phyloP scores from a whole-genome alignment of 2,113 vertebrate species.

The Stigmatopora argus region DNA sequence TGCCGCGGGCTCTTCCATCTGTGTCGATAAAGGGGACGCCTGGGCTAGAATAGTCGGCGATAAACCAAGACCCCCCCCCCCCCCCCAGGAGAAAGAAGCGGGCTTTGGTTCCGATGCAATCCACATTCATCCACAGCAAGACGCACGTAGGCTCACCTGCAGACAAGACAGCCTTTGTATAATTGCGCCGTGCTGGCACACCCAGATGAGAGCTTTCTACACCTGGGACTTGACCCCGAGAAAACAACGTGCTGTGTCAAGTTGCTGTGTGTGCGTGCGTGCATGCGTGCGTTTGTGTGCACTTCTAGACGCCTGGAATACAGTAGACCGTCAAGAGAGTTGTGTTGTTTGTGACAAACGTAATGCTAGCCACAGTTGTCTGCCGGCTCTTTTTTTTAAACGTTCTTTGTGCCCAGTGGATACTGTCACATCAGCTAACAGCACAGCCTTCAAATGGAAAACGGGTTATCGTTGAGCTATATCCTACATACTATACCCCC shows the following conservation, averaged over 20 bases:
- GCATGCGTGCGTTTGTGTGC: not conserved
- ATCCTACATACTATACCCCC: too few relatives aligned
- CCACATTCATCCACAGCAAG: constrained; percentile 30
- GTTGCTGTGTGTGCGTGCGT: not conserved
- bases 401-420: not conserved
- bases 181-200: constrained; percentile 7
- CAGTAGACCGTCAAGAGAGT: not conserved
- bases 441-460: not conserved
- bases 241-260: not conserved
- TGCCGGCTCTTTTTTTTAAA: not conserved
- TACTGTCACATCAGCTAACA: too few relatives aligned
- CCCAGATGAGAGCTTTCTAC: constrained; percentile 13
- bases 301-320: not conserved
- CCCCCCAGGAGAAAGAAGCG: not conserved
- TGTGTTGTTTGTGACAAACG: constrained; percentile 1
- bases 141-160: constrained; percentile 37
- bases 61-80: too few relatives aligned
- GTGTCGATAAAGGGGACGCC: constrained; percentile 17
- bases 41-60: constrained; percentile 15
- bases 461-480: not conserved
- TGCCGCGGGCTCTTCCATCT: constrained; percentile 25
- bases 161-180: constrained; percentile 25
- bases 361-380: not conserved
- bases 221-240: not conserved
- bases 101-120: constrained; percentile 33